Percentiles rank a stretch among this genome's conserved stretches.
Evolutionary conservation across 2,797 vertebrate species (phyloP).

Genomic region (Peromyscus attwateri): DNA sequence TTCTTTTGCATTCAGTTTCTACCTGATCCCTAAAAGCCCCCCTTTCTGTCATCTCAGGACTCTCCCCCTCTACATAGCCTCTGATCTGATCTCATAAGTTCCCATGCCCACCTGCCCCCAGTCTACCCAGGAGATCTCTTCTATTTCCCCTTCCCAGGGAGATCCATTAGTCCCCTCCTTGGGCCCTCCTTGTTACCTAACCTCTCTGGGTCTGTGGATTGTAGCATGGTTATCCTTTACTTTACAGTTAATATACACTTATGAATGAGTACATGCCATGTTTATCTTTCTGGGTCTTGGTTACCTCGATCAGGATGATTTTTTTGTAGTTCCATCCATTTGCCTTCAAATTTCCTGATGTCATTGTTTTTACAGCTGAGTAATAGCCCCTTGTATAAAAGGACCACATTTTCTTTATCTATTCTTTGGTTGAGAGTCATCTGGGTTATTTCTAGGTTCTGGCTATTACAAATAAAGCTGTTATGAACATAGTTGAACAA

Average conservation of each 20-base stretch:
- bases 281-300: neutral
- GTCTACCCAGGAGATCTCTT: neutral
- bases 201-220: neutral
- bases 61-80: neutral
- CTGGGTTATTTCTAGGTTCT: no score
- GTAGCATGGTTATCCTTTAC: neutral
- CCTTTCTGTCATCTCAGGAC: neutral
- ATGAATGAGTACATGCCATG: neutral
- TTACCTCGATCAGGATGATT: neutral
- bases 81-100: neutral
- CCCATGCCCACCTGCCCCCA: neutral
- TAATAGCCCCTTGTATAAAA: no score
- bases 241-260: neutral
- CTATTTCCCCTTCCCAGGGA: neutral
- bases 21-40: neutral
- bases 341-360: neutral
- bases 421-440: no score
- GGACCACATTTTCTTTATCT: no score
- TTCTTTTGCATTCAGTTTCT: neutral
- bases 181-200: neutral
- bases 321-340: neutral
- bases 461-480: no score
- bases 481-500: no score
- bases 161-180: neutral
- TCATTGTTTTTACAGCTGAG: no score